Percentiles rank a stretch among this genome's conserved stretches.
Conservation (phyloP, 2,797 vertebrate genomes). For the Tapera naevia region DNA sequence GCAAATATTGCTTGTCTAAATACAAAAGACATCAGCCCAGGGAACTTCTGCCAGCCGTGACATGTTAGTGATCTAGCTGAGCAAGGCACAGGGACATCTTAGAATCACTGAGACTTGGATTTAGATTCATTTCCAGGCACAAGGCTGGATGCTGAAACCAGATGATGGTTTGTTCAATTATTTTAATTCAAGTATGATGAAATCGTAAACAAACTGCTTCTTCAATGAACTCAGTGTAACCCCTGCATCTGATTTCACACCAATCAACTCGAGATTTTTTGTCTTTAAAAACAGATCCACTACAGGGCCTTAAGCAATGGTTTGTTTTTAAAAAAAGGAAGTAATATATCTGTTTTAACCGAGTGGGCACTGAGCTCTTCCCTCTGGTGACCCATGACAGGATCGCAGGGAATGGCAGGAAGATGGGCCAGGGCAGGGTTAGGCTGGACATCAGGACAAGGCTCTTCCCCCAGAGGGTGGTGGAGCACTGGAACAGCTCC, state of each 20-base stretch:
- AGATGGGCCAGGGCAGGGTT: too few species aligned
- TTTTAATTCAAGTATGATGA: not conserved
- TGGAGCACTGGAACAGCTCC: too few species aligned
- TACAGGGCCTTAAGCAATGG: not conserved
- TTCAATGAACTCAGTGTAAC: not conserved
- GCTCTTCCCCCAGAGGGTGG: too few species aligned
- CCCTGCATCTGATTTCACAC: not conserved
- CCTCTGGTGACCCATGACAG: too few species aligned
- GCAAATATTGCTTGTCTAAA: not conserved
- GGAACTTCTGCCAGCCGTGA: not conserved
- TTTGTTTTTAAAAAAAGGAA: not conserved
- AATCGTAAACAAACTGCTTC: not conserved
- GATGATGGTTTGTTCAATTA: not conserved
- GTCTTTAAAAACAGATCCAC: not conserved
- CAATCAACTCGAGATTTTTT: not conserved
- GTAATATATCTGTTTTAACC: not conserved
- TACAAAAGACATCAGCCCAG: not conserved
- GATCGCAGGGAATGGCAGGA: too few species aligned
- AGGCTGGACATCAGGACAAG: too few species aligned
- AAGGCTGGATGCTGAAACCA: not conserved
- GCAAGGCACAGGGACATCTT: not conserved
- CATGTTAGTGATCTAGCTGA: not conserved
- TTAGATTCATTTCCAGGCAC: not conserved
- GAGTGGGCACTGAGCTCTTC: too few species aligned
- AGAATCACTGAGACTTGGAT: not conserved